These are phyloP conservation scores for Myodes glareolus DNA, from an alignment of 2,113 vertebrate genomes.

Conservation along the genomic window DNA sequence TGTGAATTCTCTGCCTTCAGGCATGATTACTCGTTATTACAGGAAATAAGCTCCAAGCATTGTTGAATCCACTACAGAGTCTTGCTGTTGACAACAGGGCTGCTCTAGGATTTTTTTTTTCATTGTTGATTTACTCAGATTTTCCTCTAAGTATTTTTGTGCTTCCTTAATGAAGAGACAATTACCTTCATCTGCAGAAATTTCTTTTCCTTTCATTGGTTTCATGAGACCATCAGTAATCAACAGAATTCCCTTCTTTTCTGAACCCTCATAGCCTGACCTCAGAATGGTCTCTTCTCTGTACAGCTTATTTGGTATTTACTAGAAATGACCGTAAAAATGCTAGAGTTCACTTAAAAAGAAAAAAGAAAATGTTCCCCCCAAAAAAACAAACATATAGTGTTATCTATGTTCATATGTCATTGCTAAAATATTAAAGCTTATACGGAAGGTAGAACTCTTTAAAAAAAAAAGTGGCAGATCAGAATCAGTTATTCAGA, in stretches of 20 bases:
- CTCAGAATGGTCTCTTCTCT: background rate
- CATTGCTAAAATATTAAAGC: background rate
- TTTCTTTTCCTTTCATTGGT: background rate
- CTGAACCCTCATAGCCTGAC: background rate
- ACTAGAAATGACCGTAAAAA: background rate
- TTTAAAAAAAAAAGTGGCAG: background rate
- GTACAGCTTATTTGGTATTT: slow-evolving; percentile 12
- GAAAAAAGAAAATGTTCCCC: slow-evolving; percentile 24
- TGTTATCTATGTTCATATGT: background rate
- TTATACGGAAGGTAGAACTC: background rate
- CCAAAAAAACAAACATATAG: background rate
- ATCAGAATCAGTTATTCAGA: slow-evolving; percentile 13
- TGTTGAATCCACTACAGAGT: background rate
- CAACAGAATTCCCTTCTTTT: background rate
- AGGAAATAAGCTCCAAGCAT: background rate
- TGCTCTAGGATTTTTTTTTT: background rate
- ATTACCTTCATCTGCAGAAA: background rate
- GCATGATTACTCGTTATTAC: background rate
- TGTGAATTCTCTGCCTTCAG: slow-evolving; percentile 25
- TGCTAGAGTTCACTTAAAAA: background rate
- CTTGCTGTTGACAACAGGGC: background rate
- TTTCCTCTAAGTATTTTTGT: background rate
- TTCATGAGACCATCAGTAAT: background rate
- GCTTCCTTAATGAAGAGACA: background rate
- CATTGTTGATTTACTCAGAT: background rate